Evolutionary conservation across 2,113 vertebrate species (phyloP).

Genomic region (Atrichornis clamosus): DNA sequence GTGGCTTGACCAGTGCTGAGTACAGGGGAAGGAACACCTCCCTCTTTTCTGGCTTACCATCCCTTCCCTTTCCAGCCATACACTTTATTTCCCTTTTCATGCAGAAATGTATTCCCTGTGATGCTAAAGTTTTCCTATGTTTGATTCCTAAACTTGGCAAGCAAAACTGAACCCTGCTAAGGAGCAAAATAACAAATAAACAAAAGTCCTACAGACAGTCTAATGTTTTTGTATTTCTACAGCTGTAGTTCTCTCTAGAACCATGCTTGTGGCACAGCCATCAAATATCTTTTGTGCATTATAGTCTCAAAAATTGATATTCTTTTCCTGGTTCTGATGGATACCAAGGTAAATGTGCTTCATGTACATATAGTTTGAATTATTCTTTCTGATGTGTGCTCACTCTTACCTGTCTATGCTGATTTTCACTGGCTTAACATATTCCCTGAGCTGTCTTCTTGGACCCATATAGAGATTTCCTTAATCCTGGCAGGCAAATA

Average conservation of each 20-base stretch:
- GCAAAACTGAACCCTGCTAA: background rate
- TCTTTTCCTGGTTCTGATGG: background rate
- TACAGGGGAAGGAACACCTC: background rate
- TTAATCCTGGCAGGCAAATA: background rate
- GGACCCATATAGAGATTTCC: background rate
- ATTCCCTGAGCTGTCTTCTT: background rate
- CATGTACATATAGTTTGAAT: rapidly evolving
- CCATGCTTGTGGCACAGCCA: background rate
- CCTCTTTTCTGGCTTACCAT: background rate
- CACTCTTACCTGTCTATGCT: background rate
- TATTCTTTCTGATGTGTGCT: background rate
- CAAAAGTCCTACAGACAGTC: background rate
- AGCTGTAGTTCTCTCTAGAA: background rate
- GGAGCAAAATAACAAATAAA: background rate
- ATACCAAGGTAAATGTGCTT: background rate
- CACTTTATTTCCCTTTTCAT: background rate
- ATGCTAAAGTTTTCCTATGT: background rate
- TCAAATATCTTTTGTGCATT: background rate
- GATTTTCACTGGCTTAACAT: background rate
- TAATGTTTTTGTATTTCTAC: background rate
- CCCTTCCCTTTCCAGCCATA: background rate
- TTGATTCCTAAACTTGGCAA: background rate
- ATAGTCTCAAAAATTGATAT: background rate
- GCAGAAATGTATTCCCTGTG: background rate
- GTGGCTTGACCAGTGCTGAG: background rate